Conservation (phyloP, 2,113 vertebrate genomes). For the Periophthalmus modestus region DNA sequence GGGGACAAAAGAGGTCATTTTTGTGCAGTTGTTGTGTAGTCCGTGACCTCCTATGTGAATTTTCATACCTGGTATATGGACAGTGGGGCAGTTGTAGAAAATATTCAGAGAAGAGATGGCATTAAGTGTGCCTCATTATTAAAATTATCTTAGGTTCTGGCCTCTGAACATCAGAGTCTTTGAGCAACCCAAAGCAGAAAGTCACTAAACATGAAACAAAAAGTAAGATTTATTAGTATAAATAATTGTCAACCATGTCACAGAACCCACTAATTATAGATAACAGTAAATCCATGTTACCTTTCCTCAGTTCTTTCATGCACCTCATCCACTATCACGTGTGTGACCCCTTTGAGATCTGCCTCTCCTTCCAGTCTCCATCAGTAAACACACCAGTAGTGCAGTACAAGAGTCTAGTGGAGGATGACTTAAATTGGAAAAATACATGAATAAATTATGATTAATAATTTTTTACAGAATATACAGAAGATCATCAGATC, state of each 20-base stretch:
- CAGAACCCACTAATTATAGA: too few relatives aligned
- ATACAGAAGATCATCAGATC: not conserved
- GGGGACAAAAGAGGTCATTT: constrained; percentile 5
- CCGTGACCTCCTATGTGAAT: too few relatives aligned
- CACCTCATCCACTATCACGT: constrained; percentile 95
- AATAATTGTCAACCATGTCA: not conserved
- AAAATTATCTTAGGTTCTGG: constrained; percentile 88
- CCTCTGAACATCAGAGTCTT: constrained; percentile 88
- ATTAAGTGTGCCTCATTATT: constrained; percentile 97
- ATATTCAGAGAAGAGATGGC: constrained; percentile 93
- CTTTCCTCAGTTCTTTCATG: constrained; percentile 97
- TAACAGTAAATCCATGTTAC: constrained; percentile 67
- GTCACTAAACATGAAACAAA: constrained; percentile 78
- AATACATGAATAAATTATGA: not conserved
- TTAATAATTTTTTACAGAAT: too few relatives aligned
- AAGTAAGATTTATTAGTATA: not conserved
- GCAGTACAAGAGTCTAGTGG: constrained; percentile 93
- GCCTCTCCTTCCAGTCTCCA: constrained; percentile 89
- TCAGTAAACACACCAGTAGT: constrained; percentile 92
- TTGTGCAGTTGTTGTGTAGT: not conserved
- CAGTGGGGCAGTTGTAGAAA: constrained; percentile 85
- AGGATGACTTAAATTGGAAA: constrained; percentile 78
- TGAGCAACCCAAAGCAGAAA: constrained; percentile 94
- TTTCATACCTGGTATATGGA: constrained; percentile 90
- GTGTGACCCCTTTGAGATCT: constrained; percentile 84